Conservation (phyloP, 2,888 invertebrate species). For the Scaptomyza caliginosa region DNA sequence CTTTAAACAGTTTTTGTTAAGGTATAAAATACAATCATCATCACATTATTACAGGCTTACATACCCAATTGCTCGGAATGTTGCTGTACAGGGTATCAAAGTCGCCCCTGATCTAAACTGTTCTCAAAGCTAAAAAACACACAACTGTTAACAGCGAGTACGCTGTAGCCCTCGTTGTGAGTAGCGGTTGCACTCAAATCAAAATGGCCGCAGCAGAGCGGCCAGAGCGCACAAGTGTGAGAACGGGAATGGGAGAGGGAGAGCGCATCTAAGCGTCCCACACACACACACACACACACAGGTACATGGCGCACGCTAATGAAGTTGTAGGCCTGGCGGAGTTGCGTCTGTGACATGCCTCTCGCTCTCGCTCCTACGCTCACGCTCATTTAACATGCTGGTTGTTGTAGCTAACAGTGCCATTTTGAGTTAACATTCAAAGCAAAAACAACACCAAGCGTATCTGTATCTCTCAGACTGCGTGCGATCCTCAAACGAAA, state of each 20-base stretch:
- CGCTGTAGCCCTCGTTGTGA: slow-evolving; percentile 46
- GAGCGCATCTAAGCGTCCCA: slow-evolving; percentile 31
- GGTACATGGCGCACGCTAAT: slow-evolving; percentile 56
- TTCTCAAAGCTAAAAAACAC: slow-evolving; percentile 21
- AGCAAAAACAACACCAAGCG: slow-evolving; percentile 31
- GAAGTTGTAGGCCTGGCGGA: slow-evolving; percentile 71
- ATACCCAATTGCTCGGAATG: too few species aligned
- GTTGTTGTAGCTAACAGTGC: slow-evolving; percentile 47
- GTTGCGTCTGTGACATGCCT: slow-evolving; percentile 46
- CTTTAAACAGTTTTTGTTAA: background rate
- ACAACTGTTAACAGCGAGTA: slow-evolving; percentile 38
- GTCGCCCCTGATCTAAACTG: background rate
- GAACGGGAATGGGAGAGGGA: slow-evolving; percentile 29
- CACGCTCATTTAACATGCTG: slow-evolving; percentile 27
- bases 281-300: slow-evolving; percentile 28
- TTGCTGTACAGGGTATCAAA: slow-evolving; percentile 32
- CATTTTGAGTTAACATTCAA: slow-evolving; percentile 53
- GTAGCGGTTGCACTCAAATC: slow-evolving; percentile 63
- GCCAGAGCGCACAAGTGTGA: slow-evolving; percentile 18
- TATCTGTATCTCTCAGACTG: slow-evolving; percentile 75
- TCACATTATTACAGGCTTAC: too few species aligned
- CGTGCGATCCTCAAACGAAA: slow-evolving; percentile 78
- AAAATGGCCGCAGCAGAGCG: slow-evolving; percentile 81
- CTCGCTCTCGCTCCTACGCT: background rate
- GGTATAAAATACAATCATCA: too few species aligned